Evolutionary conservation across 1,140 invertebrate genomes (phyloP).

Genomic region (Scylla paramamosain): DNA sequence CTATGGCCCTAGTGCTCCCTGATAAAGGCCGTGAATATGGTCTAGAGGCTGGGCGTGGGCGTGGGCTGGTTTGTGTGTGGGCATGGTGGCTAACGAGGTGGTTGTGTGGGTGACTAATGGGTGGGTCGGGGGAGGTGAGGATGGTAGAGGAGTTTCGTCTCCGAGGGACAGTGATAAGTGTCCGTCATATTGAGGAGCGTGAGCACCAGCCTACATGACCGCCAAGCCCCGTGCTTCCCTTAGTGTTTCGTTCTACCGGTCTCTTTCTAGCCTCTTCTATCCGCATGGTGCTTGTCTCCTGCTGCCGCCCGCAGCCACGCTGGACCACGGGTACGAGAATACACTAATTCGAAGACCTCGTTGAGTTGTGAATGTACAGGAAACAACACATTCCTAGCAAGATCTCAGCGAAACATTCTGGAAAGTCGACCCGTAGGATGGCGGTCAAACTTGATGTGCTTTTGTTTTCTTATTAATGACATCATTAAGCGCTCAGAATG

Average conservation of each 20-base stretch:
- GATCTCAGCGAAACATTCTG: conserved; percentile 51
- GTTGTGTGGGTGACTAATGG: conserved; percentile 35
- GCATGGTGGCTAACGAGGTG: neutral
- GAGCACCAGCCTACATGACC: conserved; percentile 31
- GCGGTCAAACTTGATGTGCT: conserved; percentile 77
- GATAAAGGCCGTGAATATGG: neutral
- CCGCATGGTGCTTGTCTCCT: neutral
- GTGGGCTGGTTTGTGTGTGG: neutral
- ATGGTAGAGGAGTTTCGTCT: conserved; percentile 58
- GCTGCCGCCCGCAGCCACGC: neutral
- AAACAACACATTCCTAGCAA: neutral
- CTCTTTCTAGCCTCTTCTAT: neutral
- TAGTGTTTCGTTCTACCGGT: conserved; percentile 8
- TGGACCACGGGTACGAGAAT: neutral
- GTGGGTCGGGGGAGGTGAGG: conserved; percentile 35
- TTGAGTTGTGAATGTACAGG: neutral
- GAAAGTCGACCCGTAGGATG: conserved; percentile 56
- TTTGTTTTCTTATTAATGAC: conserved; percentile 77
- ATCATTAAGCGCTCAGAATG: conserved; percentile 76
- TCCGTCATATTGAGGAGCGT: conserved; percentile 71
- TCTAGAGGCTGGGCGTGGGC: neutral
- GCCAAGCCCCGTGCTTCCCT: neutral
- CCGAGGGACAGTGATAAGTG: conserved; percentile 72
- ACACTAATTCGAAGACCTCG: no score
- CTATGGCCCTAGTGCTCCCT: neutral